Conservation (phyloP, 2,797 vertebrate species). For the Apogon talboti region DNA sequence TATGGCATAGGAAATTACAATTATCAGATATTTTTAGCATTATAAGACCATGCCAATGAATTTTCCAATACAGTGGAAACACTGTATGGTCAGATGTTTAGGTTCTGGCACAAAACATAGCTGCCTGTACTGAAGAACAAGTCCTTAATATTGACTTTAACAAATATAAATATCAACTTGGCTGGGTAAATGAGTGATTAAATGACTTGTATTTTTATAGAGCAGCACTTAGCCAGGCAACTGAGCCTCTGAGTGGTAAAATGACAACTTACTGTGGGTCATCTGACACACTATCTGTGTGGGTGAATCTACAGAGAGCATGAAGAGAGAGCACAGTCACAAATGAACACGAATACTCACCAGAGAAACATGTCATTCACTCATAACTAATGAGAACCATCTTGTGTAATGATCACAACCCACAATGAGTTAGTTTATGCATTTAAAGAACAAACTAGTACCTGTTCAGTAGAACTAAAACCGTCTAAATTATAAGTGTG, state of each 20-base stretch:
- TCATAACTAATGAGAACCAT: not conserved
- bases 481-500: constrained; percentile 1
- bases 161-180: not conserved
- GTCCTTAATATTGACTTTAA: no score
- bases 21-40: no score
- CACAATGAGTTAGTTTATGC: constrained; percentile 11
- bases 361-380: constrained; percentile 23
- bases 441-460: not conserved
- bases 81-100: no score
- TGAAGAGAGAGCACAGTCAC: constrained; percentile 72
- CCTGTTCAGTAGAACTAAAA: not conserved
- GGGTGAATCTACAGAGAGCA: constrained; percentile 92
- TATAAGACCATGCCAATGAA: no score
- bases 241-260: constrained; percentile 18
- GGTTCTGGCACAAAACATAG: no score
- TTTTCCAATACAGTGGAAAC: no score
- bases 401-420: constrained; percentile 3
- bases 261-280: constrained; percentile 93
- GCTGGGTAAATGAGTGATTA: not conserved
- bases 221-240: constrained; percentile 38
- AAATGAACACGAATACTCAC: constrained; percentile 53
- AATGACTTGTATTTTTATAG: constrained; percentile 26
- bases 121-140: no score
- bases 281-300: constrained; percentile 92
- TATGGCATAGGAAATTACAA: no score